phyloP scores from a whole-genome alignment of 2,888 invertebrate genomes.

The Scaptomyza tumidula region DNA sequence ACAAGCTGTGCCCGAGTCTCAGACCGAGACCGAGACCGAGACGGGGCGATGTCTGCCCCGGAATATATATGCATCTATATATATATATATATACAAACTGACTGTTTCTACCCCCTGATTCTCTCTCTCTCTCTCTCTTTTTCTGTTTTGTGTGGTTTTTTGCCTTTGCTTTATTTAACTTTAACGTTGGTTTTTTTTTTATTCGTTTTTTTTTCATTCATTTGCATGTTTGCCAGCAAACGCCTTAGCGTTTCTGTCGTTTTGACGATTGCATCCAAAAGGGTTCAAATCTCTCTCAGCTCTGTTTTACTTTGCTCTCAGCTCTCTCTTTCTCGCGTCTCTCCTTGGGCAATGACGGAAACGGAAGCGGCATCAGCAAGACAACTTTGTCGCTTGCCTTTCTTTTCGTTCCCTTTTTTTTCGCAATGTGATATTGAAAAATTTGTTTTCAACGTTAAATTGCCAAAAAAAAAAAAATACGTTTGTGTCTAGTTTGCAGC shows the following conservation, averaged over 20 bases:
- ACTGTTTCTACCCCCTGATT: neutral
- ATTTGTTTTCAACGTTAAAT: conserved; percentile 34
- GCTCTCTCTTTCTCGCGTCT: too few relatives aligned
- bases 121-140: neutral
- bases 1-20: conserved; percentile 37
- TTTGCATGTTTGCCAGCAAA: conserved; percentile 69
- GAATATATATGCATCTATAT: conserved; percentile 1
- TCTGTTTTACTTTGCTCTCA: conserved; percentile 1
- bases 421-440: conserved; percentile 48
- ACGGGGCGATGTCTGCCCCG: conserved; percentile 53
- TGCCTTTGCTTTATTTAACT: conserved; percentile 36
- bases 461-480: conserved; percentile 27
- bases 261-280: conserved; percentile 49
- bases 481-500: conserved; percentile 24
- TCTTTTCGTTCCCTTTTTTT: conserved; percentile 12
- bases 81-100: conserved; percentile 6
- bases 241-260: conserved; percentile 34
- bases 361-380: conserved; percentile 50
- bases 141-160: conserved; percentile 40
- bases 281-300: conserved; percentile 44
- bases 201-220: conserved; percentile 65
- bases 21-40: conserved; percentile 24
- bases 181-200: conserved; percentile 30
- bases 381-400: conserved; percentile 53
- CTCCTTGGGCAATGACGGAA: conserved; percentile 30